These are phyloP conservation scores for Microcebus tavaratra DNA, from an alignment of 2,113 vertebrate species.

Conservation along the genomic window DNA sequence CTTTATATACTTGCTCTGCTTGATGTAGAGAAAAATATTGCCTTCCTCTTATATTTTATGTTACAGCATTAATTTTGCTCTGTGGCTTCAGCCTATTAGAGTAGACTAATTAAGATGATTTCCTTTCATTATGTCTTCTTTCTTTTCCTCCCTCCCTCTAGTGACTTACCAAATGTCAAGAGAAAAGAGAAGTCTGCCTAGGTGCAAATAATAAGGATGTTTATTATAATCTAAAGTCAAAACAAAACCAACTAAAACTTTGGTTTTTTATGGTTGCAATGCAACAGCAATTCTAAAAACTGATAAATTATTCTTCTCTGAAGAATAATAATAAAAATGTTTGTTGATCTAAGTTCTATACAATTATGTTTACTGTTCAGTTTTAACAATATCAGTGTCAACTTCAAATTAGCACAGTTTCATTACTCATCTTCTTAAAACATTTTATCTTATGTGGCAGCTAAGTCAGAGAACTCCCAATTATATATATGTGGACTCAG, in stretches of 20 bases:
- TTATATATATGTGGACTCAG: not conserved
- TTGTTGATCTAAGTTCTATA: not conserved
- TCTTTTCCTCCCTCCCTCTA: not conserved
- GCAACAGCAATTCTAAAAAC: not conserved
- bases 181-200: not conserved
- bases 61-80: not conserved
- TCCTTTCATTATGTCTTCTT: not conserved
- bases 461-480: not conserved
- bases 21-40: not conserved
- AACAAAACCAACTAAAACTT: not conserved
- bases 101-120: not conserved
- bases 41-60: not conserved
- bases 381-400: not conserved
- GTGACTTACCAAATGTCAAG: not conserved
- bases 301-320: not conserved
- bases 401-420: not conserved
- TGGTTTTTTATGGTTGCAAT: not conserved
- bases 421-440: not conserved
- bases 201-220: not conserved
- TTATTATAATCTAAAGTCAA: not conserved
- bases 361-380: not conserved
- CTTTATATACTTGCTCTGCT: not conserved
- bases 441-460: not conserved
- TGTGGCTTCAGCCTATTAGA: not conserved
- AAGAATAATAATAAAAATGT: not conserved